phyloP scores from a whole-genome alignment of 2,113 vertebrate species.

The Nothoprocta perdicaria region DNA sequence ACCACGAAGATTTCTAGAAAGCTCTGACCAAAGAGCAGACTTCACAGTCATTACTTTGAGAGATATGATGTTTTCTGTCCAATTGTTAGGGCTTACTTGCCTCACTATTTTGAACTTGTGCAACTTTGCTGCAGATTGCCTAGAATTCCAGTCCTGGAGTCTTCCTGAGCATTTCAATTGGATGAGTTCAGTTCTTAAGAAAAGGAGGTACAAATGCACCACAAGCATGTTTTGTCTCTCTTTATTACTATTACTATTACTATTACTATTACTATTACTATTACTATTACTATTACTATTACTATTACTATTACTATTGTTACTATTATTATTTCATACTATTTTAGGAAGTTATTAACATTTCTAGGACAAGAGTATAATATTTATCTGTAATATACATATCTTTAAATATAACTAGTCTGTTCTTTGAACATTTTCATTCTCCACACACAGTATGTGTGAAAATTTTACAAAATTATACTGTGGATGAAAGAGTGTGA shows the following conservation, averaged over 20 bases:
- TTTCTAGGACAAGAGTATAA: background rate
- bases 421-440: background rate
- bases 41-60: background rate
- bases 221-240: background rate
- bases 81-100: background rate
- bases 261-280: too few relatives aligned
- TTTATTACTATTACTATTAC: too few relatives aligned
- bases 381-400: background rate
- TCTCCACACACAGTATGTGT: background rate
- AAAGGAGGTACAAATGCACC: background rate
- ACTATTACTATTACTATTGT: too few relatives aligned
- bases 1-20: background rate
- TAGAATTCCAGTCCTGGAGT: background rate
- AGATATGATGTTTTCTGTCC: background rate
- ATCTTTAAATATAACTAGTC: background rate
- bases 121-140: background rate
- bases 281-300: too few relatives aligned
- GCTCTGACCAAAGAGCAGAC: background rate
- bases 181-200: background rate
- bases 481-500: background rate
- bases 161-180: background rate
- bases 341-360: background rate
- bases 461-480: background rate
- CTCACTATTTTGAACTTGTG: fast-evolving
- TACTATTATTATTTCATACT: background rate